Evolutionary conservation across 2,888 invertebrate genomes (phyloP).

Genomic region (Colletes collaris): DNA sequence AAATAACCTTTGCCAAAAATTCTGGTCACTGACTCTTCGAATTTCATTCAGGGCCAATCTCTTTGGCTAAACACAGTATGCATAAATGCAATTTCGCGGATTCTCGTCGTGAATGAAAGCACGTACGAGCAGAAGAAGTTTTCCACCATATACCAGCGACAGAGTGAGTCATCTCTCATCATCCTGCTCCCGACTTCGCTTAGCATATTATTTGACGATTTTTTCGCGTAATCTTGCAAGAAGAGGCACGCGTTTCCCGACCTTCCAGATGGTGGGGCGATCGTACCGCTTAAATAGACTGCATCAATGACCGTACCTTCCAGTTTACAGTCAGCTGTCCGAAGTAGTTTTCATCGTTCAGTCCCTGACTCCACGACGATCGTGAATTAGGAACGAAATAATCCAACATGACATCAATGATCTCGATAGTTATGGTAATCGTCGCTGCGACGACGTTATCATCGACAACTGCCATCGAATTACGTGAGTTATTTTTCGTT

Average conservation of each 20-base stretch:
- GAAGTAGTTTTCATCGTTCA: conserved; percentile 54
- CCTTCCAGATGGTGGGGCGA: conserved; percentile 64
- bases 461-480: conserved; percentile 41
- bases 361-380: neutral
- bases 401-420: conserved; percentile 24
- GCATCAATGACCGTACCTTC: conserved; percentile 72
- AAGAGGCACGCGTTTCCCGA: conserved; percentile 26
- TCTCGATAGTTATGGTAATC: conserved; percentile 12
- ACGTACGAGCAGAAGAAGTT: conserved; percentile 7
- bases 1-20: too few species aligned
- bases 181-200: neutral
- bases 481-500: conserved; percentile 64
- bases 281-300: conserved; percentile 74
- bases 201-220: conserved; percentile 24
- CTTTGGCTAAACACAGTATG: too few species aligned
- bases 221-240: conserved; percentile 43
- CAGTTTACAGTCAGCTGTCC: conserved; percentile 71
- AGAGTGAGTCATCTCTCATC: conserved; percentile 21
- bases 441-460: conserved; percentile 23
- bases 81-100: too few species aligned
- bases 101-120: neutral
- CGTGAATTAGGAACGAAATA: neutral
- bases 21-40: too few species aligned
- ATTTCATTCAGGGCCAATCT: too few species aligned
- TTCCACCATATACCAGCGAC: neutral